phyloP scores from a whole-genome alignment of 2,113 vertebrate genomes.

The Eurystomus gularis region DNA sequence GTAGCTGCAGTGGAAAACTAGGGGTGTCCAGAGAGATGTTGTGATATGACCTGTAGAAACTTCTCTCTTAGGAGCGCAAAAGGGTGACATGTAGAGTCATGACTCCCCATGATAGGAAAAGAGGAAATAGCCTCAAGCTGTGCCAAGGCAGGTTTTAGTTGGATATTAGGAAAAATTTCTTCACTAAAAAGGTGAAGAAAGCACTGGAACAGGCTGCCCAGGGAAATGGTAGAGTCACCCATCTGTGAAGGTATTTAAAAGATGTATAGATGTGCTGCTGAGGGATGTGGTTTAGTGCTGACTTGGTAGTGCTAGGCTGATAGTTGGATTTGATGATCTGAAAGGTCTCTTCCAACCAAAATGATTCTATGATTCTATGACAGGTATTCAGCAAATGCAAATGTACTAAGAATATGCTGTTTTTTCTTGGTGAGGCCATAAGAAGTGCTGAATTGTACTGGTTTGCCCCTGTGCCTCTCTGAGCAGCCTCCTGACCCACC shows the following conservation, averaged over 20 bases:
- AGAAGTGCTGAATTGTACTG: not conserved
- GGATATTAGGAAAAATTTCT: too few relatives aligned
- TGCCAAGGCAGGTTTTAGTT: too few relatives aligned
- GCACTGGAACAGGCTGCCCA: too few relatives aligned
- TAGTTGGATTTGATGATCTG: not conserved
- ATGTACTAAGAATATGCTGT: not conserved
- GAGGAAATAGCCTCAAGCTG: too few relatives aligned
- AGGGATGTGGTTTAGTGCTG: not conserved
- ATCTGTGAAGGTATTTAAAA: not conserved
- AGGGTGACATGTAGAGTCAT: not conserved
- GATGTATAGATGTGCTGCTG: not conserved
- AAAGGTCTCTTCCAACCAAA: not conserved
- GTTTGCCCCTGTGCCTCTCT: not conserved
- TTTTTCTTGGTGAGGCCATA: not conserved
- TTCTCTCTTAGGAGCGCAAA: not conserved
- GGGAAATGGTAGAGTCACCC: not conserved
- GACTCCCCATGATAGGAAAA: not conserved
- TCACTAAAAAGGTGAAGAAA: too few relatives aligned
- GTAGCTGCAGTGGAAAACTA: not conserved
- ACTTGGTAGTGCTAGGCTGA: not conserved
- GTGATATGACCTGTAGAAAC: not conserved
- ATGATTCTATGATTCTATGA: not conserved
- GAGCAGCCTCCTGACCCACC: not conserved
- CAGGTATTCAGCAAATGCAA: not conserved
- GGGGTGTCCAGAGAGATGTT: not conserved